Evolutionary conservation across 2,888 invertebrate species (phyloP).

Genomic region (Nemoura dubitans): DNA sequence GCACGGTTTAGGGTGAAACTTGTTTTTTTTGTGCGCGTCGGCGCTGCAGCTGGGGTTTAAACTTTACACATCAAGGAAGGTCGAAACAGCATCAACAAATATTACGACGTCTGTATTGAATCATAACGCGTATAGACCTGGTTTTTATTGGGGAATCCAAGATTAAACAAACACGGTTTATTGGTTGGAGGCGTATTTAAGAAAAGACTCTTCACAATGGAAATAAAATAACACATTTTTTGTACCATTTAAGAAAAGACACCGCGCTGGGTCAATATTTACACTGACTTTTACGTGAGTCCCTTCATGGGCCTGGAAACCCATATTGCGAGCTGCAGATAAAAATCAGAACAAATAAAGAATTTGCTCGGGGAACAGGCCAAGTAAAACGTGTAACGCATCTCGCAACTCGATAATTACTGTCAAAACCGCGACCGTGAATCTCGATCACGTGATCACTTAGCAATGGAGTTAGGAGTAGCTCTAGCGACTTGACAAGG

Average conservation of each 20-base stretch:
- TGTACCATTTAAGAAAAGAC: neutral
- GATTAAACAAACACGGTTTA: neutral
- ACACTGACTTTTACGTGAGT: neutral
- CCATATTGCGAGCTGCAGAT: neutral
- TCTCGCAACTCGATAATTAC: neutral
- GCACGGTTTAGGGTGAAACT: neutral
- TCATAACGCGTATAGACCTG: neutral
- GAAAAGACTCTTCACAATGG: neutral
- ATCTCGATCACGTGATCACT: neutral
- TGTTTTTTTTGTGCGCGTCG: neutral
- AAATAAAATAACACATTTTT: slow-evolving; percentile 7
- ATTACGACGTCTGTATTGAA: neutral
- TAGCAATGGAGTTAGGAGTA: neutral
- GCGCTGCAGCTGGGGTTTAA: neutral
- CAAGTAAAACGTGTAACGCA: neutral
- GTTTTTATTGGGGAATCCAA: neutral
- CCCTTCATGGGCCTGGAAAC: neutral
- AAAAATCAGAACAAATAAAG: neutral
- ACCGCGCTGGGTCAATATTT: slow-evolving; percentile 7
- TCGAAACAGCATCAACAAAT: neutral
- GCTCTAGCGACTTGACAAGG: neutral
- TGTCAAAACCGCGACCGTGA: neutral
- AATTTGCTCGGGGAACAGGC: neutral
- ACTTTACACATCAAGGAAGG: neutral
- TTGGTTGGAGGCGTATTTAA: neutral